Base-by-base conservation (phyloP, 1,140 invertebrate genomes). In the Contarinia nasturtii region DNA sequence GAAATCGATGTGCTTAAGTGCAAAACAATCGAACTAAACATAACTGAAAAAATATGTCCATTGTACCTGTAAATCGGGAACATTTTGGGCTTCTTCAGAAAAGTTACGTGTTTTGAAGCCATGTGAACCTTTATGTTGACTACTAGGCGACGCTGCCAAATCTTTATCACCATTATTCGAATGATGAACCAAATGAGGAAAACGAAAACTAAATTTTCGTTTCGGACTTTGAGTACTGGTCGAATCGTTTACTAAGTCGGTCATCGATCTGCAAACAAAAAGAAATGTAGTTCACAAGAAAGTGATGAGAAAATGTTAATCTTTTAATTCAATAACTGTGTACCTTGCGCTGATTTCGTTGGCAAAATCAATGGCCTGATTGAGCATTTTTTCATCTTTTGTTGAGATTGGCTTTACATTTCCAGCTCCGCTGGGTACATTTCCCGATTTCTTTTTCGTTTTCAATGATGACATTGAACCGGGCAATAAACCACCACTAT, bases 381-480 rank as follows among this genome's bases (percentile, higher is more conserved):
- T 89, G 22, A 97, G 69, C n/a, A 86, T 89, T 60, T 82, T 85
- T 58, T 92, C 77, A 63, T 96, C 91, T 49, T 90, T 82, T 0
- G 88, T 84, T 18, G 91, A 95, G 65, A 96, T 93, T 12, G 83
- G 86, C 64, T 95, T 95, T 44, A 97, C 82, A 51, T 75, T 77
- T 55, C 79, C 77, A 48, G 76, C 27, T 27, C 27, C 27, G 27
- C 27, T 27, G 27, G 27, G 4, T 10, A 10, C 3, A 27, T 27
- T 27, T 76, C 36, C 36, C 42, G 77, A 71, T 61, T 86, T 79
- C 61, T 88, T 90, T 59, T 85, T 86, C 52, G 80, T 78, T 19
- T 65, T 57, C 37, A 64, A 63, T 33, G 54, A 63, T 38, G 69
- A 49, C 2, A 63, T 15, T 20, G 34, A 14, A 38, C 33, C n/a